Percentiles rank a stretch among this genome's conserved stretches.
phyloP scores from a whole-genome alignment of 1,140 invertebrate genomes.

The Drosophila dunni region DNA sequence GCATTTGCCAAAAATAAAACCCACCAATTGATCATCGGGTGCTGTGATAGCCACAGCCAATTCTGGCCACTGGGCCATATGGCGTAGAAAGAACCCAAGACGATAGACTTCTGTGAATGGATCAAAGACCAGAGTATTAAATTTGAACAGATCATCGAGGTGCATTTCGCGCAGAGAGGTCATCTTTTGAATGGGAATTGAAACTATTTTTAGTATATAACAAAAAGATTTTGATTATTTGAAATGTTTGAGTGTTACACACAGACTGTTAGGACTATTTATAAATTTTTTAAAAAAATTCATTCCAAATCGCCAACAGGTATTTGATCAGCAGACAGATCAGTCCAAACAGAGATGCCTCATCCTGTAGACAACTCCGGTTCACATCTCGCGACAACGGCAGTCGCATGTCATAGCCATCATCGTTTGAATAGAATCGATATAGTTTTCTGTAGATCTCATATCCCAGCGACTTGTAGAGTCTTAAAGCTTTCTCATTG shows the following conservation, averaged over 20 bases:
- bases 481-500: conserved; percentile 36
- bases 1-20: conserved; percentile 61
- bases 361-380: conserved; percentile 12
- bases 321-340: conserved; percentile 5
- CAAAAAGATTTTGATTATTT: conserved; percentile 32
- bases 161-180: conserved; percentile 50
- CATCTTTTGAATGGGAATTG: conserved; percentile 29
- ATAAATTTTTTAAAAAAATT: not conserved
- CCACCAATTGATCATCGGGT: conserved; percentile 34
- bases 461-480: conserved; percentile 52
- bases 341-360: conserved; percentile 1
- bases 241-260: not conserved
- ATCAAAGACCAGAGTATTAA: conserved; percentile 63
- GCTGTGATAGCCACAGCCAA: conserved; percentile 37
- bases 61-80: conserved; percentile 51
- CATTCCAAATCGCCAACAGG: not conserved
- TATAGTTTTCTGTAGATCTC: conserved; percentile 34
- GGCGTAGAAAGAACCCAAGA: conserved; percentile 50
- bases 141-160: conserved; percentile 65
- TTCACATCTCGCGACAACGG: conserved; percentile 43
- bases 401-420: conserved; percentile 59
- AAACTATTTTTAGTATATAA: conserved; percentile 7
- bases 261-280: not conserved
- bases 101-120: conserved; percentile 56
- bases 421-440: conserved; percentile 41